phyloP scores from a whole-genome alignment of 2,797 vertebrate genomes.

The Bufotes viridis region DNA sequence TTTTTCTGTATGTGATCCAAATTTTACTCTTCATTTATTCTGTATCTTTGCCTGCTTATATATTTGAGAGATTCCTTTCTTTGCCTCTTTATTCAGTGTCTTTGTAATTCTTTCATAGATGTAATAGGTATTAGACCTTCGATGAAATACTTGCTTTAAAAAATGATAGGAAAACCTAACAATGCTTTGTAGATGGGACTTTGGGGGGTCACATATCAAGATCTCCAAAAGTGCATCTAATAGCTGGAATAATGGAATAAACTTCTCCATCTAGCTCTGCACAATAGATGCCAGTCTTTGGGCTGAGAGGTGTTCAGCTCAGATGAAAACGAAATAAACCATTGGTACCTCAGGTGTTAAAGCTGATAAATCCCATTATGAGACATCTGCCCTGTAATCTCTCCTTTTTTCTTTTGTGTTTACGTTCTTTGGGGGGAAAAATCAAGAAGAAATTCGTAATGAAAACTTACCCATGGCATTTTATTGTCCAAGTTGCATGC shows the following conservation, averaged over 20 bases:
- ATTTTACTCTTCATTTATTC: slow-evolving; percentile 37
- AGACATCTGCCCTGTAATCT: slow-evolving; percentile 35
- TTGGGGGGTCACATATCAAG: slow-evolving; percentile 51
- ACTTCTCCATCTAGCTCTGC: slow-evolving; percentile 51
- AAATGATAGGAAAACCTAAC: slow-evolving; percentile 43
- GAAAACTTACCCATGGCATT: slow-evolving; percentile 17
- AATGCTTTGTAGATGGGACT: slow-evolving; percentile 54
- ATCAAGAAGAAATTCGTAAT: slow-evolving; percentile 30
- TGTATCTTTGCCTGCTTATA: slow-evolving; percentile 46
- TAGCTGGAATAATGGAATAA: slow-evolving; percentile 59
- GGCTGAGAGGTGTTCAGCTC: slow-evolving; percentile 48
- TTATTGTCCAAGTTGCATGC: not conserved
- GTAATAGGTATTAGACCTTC: slow-evolving; percentile 60
- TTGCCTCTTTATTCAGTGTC: slow-evolving; percentile 24
- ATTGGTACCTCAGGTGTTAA: slow-evolving; percentile 49
- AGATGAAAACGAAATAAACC: slow-evolving; percentile 55
- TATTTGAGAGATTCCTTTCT: slow-evolving; percentile 38
- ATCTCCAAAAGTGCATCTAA: slow-evolving; percentile 54
- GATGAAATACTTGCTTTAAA: slow-evolving; percentile 50
- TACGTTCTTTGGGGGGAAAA: slow-evolving; percentile 23
- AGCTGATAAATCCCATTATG: slow-evolving; percentile 28
- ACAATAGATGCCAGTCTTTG: slow-evolving; percentile 52
- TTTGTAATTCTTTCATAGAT: slow-evolving; percentile 41
- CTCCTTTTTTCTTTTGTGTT: slow-evolving; percentile 39
- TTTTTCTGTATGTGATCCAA: slow-evolving; percentile 16